Evolutionary conservation across 1,140 invertebrate genomes (phyloP), one percentile per base, ranked within the genome.

Genomic region (Drosophila miranda): DNA sequence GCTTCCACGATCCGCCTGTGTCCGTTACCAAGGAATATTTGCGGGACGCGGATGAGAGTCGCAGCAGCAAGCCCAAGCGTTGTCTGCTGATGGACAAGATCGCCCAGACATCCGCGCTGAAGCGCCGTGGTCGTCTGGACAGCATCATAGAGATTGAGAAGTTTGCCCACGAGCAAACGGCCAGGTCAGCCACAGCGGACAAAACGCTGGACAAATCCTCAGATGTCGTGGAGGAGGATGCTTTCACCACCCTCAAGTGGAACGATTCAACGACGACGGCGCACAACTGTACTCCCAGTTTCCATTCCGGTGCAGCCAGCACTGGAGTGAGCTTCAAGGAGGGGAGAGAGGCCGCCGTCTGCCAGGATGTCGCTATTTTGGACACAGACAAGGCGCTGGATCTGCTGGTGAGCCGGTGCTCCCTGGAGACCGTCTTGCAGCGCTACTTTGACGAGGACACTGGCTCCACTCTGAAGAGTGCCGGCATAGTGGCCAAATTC

Each of bases 1-100:
- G 95, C 84, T 96, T 96, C 78, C 94, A 95, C 51, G 95, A 96
- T 90, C 95, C 95, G 2, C 93, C 93, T 6, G 93, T 93, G 9
- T 93, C 93, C 2, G 61, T 90, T 6, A 91, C 90, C n/a, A 91
- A 91, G 44, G 90, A 91, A 68, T 91, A 90, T 56, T 46, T 90
- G 21, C 70, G 81, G 6, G 77, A 89, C 51, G 52, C 46, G 6
- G 90, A 91, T 2, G 90, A 91, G 59, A 59, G 66, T 16, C 89
- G 84, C 54, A 83, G 53, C 41, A 75, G 49, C 42, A 90, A 88
- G 46, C 73, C 76, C 19, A 91, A 90, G 55, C 86, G 90, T 19
- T 88, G 78, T 28, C 58, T 89, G 45, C n/a, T 72, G 0, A 55
- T 77, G 42, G 81, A 90, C 51, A 84, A 84, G 28, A 50, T 67